Base-by-base conservation (phyloP, 2,888 invertebrate species). In the Drosophila nr. fundita region DNA sequence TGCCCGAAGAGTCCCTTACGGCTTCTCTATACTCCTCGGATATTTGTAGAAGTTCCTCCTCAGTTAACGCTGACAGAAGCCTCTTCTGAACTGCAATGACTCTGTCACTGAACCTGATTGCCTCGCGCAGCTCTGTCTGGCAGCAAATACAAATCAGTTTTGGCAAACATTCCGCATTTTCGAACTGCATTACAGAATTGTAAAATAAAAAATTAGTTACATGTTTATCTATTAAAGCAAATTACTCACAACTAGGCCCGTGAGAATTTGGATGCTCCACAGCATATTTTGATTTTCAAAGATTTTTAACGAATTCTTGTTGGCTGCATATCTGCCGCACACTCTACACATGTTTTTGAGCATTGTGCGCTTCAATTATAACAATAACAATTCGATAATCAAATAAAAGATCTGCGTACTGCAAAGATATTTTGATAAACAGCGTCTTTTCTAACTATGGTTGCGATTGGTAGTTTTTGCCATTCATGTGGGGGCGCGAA, bases 61-160 rank as follows among this genome's bases (percentile, higher is more conserved):
- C 75, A 18, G 50, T 67, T 21, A 85, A 36, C 4, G 62, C 53
- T 10, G 53, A 48, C 1, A 83, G 53, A 2, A 83, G 68, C 2
- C 77, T 66, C 8, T 67, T 66, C 7, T 83, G 86, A 1, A 78
- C 66, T n/a, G 59, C 63, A 40, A 87, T 48, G 3, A 77, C 70
- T 36, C 78, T 69, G 11, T 82, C 48, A 3, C 88, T 74, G 34
- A 83, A 83, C 30, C 68, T 21, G 7, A 80, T 71, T 13, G 80
- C 77, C 34, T 73, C 78, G 4, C 70, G 69, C 21, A 85, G 40
- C 27, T 73, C 68, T 13, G 73, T 69, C 45, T 85, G 80, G 21
- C 83, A 83, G 54, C 71, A 79, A 63, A 78, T 70, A 29, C 79
- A 79, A 48, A 79, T 81, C 6, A 81, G 65, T 10, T 81, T 70